These are phyloP conservation scores for Monarcha castaneiventris DNA, from an alignment of 2,113 vertebrate genomes.

Conservation along the genomic window DNA sequence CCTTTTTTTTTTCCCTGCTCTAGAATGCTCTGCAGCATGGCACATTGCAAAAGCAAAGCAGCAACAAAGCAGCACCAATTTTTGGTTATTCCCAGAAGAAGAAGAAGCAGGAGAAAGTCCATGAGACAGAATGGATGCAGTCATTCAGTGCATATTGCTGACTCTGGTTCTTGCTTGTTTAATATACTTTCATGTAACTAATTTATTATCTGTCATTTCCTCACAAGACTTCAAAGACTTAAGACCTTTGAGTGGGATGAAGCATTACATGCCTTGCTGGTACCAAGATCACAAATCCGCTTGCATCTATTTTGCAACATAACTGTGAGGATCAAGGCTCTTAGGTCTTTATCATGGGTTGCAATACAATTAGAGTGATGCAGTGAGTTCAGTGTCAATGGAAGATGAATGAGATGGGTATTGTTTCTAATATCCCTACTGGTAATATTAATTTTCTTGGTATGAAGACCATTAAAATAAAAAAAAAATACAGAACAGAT, in stretches of 20 bases:
- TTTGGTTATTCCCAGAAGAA: not conserved
- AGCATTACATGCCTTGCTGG: not conserved
- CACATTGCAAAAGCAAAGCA: not conserved
- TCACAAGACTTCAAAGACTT: not conserved
- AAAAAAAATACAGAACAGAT: not conserved
- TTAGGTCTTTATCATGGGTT: not conserved
- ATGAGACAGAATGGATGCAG: not conserved
- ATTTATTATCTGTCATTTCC: conserved; percentile 4
- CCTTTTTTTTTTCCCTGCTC: rapidly evolving
- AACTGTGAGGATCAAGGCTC: not conserved
- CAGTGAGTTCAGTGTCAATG: not conserved
- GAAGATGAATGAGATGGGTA: not conserved
- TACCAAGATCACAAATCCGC: not conserved
- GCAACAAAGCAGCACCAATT: not conserved
- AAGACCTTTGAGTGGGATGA: not conserved
- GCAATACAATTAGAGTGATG: not conserved
- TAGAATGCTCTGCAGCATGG: not conserved
- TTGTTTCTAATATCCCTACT: not conserved
- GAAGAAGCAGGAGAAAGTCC: not conserved
- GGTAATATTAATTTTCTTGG: not conserved
- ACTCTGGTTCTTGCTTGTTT: not conserved
- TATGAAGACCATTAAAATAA: not conserved
- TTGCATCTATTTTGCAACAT: not conserved
- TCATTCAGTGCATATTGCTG: not conserved
- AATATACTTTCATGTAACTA: not conserved